Conservation (phyloP, 2,888 invertebrate species). For the Lycophotia porphyrea region DNA sequence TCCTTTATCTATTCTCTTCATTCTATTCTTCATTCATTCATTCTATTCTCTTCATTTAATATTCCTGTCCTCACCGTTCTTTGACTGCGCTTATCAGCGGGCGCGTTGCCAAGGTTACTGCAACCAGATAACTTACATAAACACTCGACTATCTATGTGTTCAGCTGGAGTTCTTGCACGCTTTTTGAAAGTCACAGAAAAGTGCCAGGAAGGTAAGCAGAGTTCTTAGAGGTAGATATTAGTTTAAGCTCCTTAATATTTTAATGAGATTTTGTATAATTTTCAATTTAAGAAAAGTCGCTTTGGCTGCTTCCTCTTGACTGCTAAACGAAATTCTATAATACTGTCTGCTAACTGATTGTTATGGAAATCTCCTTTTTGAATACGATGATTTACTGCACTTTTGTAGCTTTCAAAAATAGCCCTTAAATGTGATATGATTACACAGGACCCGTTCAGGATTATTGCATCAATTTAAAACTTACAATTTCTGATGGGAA, state of each 20-base stretch:
- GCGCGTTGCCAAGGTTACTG: conserved; percentile 54
- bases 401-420: not conserved
- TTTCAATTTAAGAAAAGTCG: not conserved
- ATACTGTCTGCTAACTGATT: not conserved
- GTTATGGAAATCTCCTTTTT: not conserved
- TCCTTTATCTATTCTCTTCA: conserved; percentile 23
- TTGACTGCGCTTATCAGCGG: conserved; percentile 42
- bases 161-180: conserved; percentile 38
- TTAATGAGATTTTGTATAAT: not conserved
- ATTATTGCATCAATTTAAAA: not conserved
- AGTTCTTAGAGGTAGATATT: not conserved
- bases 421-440: not conserved
- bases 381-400: not conserved
- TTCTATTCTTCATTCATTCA: too few relatives aligned
- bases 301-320: not conserved
- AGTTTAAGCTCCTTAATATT: not conserved
- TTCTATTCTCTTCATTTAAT: too few relatives aligned
- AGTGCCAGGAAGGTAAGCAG: not conserved
- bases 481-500: not conserved
- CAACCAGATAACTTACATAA: conserved; percentile 50
- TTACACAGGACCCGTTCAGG: not conserved
- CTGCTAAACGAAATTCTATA: not conserved
- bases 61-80: conserved; percentile 50
- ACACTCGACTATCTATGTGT: conserved; percentile 29
- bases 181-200: not conserved